phyloP scores from a whole-genome alignment of 2,113 vertebrate species.

The Regulus satrapa region DNA sequence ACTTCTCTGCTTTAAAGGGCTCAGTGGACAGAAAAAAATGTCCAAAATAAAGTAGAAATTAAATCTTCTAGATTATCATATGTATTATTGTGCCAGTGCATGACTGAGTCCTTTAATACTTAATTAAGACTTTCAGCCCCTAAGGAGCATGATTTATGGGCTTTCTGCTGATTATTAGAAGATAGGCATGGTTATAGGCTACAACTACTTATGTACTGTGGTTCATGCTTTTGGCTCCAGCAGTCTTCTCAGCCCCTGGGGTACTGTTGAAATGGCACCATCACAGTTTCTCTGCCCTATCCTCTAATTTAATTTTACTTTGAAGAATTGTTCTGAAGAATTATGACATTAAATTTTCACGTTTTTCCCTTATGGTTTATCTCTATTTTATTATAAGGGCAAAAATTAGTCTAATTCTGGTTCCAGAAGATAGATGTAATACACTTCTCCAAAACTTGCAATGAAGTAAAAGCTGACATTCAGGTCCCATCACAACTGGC shows the following conservation, averaged over 20 bases:
- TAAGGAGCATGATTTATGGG: neutral
- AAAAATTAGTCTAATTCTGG: neutral
- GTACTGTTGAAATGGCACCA: neutral
- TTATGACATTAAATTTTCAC: neutral
- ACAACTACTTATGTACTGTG: neutral
- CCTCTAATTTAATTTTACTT: slow-evolving; percentile 11
- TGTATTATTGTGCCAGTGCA: neutral
- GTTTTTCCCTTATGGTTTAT: neutral
- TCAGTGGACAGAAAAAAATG: neutral
- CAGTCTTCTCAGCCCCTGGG: neutral
- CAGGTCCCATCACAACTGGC: neutral
- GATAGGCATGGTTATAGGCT: neutral
- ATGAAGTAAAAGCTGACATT: neutral
- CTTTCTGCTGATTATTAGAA: neutral
- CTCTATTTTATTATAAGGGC: neutral
- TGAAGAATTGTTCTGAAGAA: neutral
- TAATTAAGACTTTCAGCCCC: neutral
- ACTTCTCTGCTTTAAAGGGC: neutral
- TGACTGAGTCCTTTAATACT: neutral
- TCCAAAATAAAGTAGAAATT: neutral
- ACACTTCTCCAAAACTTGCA: neutral
- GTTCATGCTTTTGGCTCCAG: neutral
- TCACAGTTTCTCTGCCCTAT: neutral
- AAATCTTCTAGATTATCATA: neutral
- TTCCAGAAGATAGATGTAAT: neutral